Evolutionary conservation across 2,113 vertebrate species (phyloP), one percentile per base, ranked within the genome.

Genomic region (Takifugu flavidus): DNA sequence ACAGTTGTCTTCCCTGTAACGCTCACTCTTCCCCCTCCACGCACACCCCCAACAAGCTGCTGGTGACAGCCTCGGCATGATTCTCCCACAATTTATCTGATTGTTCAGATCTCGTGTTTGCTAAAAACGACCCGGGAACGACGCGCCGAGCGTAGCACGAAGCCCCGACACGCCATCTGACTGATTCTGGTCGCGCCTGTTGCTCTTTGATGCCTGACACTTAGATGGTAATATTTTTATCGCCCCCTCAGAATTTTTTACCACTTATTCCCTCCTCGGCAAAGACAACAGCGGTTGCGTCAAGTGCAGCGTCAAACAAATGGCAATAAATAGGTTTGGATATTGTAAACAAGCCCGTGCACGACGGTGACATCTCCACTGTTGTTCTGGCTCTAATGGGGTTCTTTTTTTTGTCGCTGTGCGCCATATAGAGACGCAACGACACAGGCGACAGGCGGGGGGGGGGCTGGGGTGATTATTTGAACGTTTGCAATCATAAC

Each of bases 71-170:
- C 62, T 64, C 62, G 45, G 70, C 70, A 70, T 56, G 58, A 62
- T 62, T 77, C 74, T 54, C 27, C 1, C 7, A 62, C 74, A 67
- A 46, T 83, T 77, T 72, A 55, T 74, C 77, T 77, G 62, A 78
- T 76, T 84, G 80, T 86, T 86, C 77, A 80, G 74, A 83, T 85
- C 76, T 70, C 10, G 26, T 50, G 28, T 70, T 77, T 65, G 70
- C 66, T 79, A 69, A 64, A 77, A 83, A 82, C 83, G 83, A 80
- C 66, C 68, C 65, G 82, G 77, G 66, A 82, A 75, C 56, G 71
- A 68, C 66, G 65, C 67, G 39, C 59, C 29, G 49, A 56, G 62
- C 45, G 58, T 27, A 15, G 62, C 51, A 67, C 71, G 74, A 82
- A 84, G 83, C 79, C 85, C 80, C 79, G 81, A 82, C 68, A 73